Percentiles rank a stretch among this genome's conserved stretches.
phyloP scores from a whole-genome alignment of 1,140 invertebrate genomes.

The Thalassaphorura encarpata region DNA sequence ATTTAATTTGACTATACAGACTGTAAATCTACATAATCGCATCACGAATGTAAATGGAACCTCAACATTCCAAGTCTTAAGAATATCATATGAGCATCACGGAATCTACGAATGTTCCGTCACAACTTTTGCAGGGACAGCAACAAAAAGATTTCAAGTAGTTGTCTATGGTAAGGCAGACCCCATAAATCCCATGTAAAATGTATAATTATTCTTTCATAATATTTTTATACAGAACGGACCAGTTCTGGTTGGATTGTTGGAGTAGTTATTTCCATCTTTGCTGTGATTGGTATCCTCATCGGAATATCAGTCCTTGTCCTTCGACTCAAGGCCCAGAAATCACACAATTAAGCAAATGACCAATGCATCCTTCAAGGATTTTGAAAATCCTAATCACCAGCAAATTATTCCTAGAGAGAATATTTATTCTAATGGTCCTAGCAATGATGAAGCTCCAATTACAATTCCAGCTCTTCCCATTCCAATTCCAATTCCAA shows the following conservation, averaged over 20 bases:
- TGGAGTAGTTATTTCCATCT: not conserved
- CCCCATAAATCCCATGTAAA: not conserved
- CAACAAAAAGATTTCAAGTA: slow-evolving; percentile 6
- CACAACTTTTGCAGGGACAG: slow-evolving; percentile 10
- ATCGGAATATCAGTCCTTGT: not conserved
- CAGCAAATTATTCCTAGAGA: not conserved
- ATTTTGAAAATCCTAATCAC: slow-evolving; percentile 4
- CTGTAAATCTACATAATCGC: not conserved
- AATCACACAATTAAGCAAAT: slow-evolving; percentile 13
- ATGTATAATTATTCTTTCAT: not conserved
- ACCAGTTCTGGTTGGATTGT: not conserved
- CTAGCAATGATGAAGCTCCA: not conserved
- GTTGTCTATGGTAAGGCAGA: slow-evolving; percentile 10
- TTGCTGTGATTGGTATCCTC: not conserved
- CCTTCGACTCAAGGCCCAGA: not conserved
- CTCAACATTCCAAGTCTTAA: not conserved
- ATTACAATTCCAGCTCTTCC: not conserved
- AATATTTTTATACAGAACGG: not conserved
- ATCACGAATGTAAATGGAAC: slow-evolving; percentile 6
- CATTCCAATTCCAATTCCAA: not conserved
- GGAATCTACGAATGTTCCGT: slow-evolving; percentile 14
- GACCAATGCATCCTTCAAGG: slow-evolving; percentile 14
- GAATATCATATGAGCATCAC: slow-evolving; percentile 15
- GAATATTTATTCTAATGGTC: too few relatives aligned
- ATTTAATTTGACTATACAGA: not conserved